Conservation (phyloP, 1,140 invertebrate species). For the Aleiodes sp. region DNA sequence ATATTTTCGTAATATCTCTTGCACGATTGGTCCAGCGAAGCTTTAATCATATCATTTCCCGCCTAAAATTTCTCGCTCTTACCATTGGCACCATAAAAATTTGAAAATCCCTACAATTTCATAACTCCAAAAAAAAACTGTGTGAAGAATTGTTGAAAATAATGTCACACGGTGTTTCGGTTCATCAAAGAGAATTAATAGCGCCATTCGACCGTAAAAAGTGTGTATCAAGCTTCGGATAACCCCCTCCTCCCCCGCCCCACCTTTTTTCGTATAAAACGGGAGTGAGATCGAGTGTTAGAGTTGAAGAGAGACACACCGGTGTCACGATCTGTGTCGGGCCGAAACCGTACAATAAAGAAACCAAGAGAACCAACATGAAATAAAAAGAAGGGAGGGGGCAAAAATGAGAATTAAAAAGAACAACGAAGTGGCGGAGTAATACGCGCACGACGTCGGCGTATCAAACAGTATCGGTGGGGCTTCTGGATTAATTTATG, state of each 20-base stretch:
- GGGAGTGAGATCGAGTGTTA: slow-evolving; percentile 32
- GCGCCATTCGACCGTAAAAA: slow-evolving; percentile 58
- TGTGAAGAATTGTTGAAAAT: slow-evolving; percentile 1
- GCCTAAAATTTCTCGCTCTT: too few species aligned
- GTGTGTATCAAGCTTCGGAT: slow-evolving; percentile 50
- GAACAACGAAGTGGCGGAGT: slow-evolving; percentile 24
- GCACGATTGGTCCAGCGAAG: too few species aligned
- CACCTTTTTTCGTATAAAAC: slow-evolving; percentile 35
- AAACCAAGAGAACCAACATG: not conserved
- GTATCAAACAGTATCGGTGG: slow-evolving; percentile 64
- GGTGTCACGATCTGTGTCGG: slow-evolving; percentile 19
- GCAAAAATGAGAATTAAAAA: slow-evolving; percentile 39
- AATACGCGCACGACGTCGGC: slow-evolving; percentile 50
- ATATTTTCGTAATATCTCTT: too few species aligned
- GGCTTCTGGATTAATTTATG: slow-evolving; percentile 66
- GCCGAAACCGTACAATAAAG: not conserved
- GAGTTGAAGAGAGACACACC: slow-evolving; percentile 17
- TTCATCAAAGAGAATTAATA: slow-evolving; percentile 57
- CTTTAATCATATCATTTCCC: too few species aligned
- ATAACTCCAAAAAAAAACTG: too few species aligned
- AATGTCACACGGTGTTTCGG: slow-evolving; percentile 40
- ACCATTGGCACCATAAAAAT: too few species aligned
- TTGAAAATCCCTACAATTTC: too few species aligned
- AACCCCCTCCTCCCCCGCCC: slow-evolving; percentile 21
- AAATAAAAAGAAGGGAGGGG: slow-evolving; percentile 34